Evolutionary conservation across 2,797 vertebrate species (phyloP).

Genomic region (Peromyscus attwateri): DNA sequence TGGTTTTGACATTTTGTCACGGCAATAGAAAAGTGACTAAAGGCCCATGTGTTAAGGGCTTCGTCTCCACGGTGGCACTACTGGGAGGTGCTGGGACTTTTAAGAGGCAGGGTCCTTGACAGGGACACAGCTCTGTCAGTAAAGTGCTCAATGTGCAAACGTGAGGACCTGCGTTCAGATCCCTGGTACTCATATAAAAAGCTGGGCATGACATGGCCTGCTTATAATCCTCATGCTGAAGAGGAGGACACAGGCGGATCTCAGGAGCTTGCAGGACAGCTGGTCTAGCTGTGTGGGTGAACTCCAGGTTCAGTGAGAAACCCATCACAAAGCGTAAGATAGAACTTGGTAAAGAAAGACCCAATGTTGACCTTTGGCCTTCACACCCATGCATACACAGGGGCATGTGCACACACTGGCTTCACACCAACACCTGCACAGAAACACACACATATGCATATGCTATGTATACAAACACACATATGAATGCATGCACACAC

Average conservation of each 20-base stretch:
- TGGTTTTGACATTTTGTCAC: not conserved
- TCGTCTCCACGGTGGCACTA: not conserved
- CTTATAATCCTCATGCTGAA: too few relatives aligned
- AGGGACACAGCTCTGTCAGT: not conserved
- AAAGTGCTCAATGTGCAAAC: not conserved
- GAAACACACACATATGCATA: not conserved
- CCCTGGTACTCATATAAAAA: not conserved
- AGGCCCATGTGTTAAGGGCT: not conserved
- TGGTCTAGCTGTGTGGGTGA: not conserved
- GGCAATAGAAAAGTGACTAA: not conserved
- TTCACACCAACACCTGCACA: not conserved
- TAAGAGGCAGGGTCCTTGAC: not conserved
- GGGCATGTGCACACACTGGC: not conserved
- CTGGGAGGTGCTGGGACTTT: not conserved
- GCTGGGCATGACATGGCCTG: not conserved
- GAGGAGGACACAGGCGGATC: not conserved
- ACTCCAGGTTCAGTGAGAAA: not conserved
- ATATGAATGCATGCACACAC: not conserved
- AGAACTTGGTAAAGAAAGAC: not conserved
- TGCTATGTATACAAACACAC: not conserved
- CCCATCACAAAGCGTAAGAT: not conserved
- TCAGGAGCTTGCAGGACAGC: not conserved
- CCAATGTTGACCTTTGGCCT: not conserved
- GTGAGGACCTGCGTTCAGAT: not conserved
- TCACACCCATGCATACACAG: not conserved